These are phyloP conservation scores for Pseudobourletiella spinata DNA, from an alignment of 1,140 invertebrate species.

Conservation along the genomic window DNA sequence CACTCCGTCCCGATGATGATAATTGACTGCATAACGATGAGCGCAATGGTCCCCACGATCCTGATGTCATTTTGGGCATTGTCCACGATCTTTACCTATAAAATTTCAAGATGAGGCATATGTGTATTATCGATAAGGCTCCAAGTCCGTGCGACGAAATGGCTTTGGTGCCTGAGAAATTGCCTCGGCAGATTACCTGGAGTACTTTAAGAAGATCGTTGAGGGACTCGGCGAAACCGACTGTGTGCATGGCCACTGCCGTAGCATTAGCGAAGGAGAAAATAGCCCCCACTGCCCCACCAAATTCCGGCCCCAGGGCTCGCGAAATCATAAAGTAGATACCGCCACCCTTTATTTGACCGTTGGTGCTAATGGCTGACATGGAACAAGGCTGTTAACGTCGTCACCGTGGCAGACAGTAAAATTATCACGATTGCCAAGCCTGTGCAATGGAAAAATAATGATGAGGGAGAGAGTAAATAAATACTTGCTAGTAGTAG, in stretches of 20 bases:
- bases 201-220: constrained; percentile 37
- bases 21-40: constrained; percentile 41
- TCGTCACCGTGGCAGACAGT: constrained; percentile 50
- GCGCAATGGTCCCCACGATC: constrained; percentile 41
- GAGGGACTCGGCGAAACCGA: constrained; percentile 55
- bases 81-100: constrained; percentile 38
- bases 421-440: constrained; percentile 42
- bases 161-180: too few relatives aligned
- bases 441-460: constrained; percentile 29
- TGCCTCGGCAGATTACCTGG: too few relatives aligned
- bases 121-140: too few relatives aligned
- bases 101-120: too few relatives aligned
- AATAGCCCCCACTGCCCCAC: constrained; percentile 38
- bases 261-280: constrained; percentile 54
- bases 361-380: constrained; percentile 48
- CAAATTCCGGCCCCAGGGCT: constrained; percentile 55
- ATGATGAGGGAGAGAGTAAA: not conserved
- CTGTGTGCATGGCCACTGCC: constrained; percentile 57
- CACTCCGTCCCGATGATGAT: constrained; percentile 45
- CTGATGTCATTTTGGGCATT: constrained; percentile 43
- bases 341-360: constrained; percentile 53
- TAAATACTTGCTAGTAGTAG: not conserved
- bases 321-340: constrained; percentile 56
- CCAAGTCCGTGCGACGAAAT: too few relatives aligned
- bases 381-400: constrained; percentile 53